Conservation (phyloP, 2,113 vertebrate genomes). For the Macroglossus sobrinus region DNA sequence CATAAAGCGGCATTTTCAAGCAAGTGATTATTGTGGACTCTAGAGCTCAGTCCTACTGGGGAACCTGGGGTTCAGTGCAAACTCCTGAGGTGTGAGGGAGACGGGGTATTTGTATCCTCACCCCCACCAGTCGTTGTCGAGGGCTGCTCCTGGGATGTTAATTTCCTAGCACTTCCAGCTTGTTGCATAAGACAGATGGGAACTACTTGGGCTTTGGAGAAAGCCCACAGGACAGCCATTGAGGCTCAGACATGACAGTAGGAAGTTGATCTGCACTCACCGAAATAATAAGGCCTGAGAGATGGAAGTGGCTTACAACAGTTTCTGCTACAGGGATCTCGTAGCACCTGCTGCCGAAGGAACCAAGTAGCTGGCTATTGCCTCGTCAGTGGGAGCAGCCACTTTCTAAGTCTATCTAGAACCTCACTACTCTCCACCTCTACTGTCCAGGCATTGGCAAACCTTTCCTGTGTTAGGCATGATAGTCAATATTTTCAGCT, state of each 20-base stretch:
- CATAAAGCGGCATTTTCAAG: not conserved
- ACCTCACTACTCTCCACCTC: fast-evolving
- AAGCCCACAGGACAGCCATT: not conserved
- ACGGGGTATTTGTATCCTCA: not conserved
- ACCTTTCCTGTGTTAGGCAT: not conserved
- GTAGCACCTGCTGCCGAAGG: not conserved
- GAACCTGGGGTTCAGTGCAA: not conserved
- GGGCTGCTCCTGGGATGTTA: not conserved
- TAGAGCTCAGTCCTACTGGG: not conserved
- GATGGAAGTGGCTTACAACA: fast-evolving
- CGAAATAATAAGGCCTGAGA: not conserved
- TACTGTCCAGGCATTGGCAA: not conserved
- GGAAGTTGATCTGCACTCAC: not conserved
- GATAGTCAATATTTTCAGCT: not conserved
- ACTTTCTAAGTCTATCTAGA: not conserved
- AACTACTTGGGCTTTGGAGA: not conserved
- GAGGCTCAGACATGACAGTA: not conserved
- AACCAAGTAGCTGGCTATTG: not conserved
- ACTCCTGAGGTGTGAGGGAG: not conserved
- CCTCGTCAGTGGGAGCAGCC: not conserved
- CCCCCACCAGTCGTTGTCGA: not conserved
- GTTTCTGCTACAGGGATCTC: too few relatives aligned
- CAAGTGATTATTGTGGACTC: not conserved
- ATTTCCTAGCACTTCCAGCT: not conserved
- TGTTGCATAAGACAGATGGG: not conserved